Base-by-base conservation (phyloP, 2,113 vertebrate species). In the Daubentonia madagascariensis region DNA sequence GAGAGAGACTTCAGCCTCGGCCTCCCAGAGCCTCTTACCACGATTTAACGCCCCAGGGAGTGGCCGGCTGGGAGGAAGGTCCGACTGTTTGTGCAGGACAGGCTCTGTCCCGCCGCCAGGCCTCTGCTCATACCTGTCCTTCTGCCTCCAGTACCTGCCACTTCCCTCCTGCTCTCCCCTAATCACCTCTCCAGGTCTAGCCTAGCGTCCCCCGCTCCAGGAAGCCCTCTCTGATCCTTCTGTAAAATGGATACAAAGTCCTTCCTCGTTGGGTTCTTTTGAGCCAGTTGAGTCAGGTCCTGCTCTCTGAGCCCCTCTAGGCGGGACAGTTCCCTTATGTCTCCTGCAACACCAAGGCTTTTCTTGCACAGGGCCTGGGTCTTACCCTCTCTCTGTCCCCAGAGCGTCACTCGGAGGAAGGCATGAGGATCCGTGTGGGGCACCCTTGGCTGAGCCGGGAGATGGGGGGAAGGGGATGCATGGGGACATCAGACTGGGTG, bases 341-440 rank as follows among this genome's bases (percentile, higher is more conserved):
- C 75, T 89, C 72, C 75, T 1, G 32, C 52, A 45, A 48, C 52
- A 30, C 75, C 0, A 8, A 9, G 52, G 40, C 25, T n/a, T 37
- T 57, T 32, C 6, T 12, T 3, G 8, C 7, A 23, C 3, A 43
- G 35, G 78, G 63, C 70, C 87, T 50, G 43, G 28, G 63, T 32
- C 52, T 91, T 32, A 18, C 11, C n/a, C 43, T 93, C 78, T 73
- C 45, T 25, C 10, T 2, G 1, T 11, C 40, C 70, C 80, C 25
- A 84, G 37, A 59, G 6, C 13, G 50, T 63, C 73, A 0, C 32
- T 65, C 35, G 48, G 80, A 40, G 45, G 76, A 79, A 12, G 45
- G n/a, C 11, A 0, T 0, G 28, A 37, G 59, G 59, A 4, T 18
- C 61, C 0, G 5, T 1, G 1, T 1, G 22, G 73, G 68, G 35